Evolutionary conservation across 2,797 vertebrate genomes (phyloP), one percentile per base, ranked within the genome.

Genomic region (Lophotriccus pileatus): DNA sequence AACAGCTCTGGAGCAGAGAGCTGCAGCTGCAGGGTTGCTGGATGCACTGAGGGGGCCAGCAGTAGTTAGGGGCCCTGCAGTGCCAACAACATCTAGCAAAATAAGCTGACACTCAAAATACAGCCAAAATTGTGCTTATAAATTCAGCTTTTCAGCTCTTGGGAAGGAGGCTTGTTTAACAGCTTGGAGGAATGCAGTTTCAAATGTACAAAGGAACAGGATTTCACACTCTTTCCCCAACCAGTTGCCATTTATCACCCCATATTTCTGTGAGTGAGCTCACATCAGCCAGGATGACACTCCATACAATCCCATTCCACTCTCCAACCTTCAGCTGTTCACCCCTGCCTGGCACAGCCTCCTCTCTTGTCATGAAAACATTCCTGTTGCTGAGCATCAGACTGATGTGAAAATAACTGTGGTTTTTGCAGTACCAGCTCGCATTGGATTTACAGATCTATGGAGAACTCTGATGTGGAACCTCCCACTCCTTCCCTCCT

Each of bases 271-370:
- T 32, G 44, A 64, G 27, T 14, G 23, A 10, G 3, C 34, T 93
- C 6, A 1, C 39, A 32, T 25, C 0, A 0, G 13, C n/a, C 59
- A 44, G 56, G 30, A 67, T 32, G 28, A 80, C 21, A 70, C 12
- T 24, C 52, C 25, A 18, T 18, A 55, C 14, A 47, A 49, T 27
- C 13, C 43, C 19, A n/a, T 32, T 30, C 49, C 2, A 3, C 49
- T 82, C 44, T 74, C n/a, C 72, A 70, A 0, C 60, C 34, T 88
- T 70, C 66, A 77, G 49, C 53, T 60, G 21, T 53, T 70, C 4
- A 8, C 10, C 23, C 10, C 72, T 88, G 60, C 76, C 59, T 85
- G 60, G 58, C 60, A 84, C 16, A 55, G 23, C 58, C 56, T 80
- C n/a, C 25, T 60, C 23, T 60, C 62, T 43, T 18, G 11, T 36